Evolutionary conservation across 2,888 invertebrate species (phyloP), one percentile per base, ranked within the genome.

Genomic region (Hirudinaria manillensis): DNA sequence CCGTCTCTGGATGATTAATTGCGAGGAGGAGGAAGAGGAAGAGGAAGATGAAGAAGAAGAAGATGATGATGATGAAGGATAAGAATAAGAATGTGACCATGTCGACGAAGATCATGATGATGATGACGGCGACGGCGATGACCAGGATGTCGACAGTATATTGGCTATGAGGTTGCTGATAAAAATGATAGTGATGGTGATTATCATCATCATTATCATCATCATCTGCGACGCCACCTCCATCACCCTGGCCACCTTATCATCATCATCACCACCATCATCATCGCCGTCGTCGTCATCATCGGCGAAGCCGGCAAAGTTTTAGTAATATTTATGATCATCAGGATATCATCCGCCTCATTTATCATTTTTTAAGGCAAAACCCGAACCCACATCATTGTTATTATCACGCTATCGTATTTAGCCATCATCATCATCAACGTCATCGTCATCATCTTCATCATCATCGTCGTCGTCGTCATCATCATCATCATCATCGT

Each of bases 191-290:
- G n/a, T 7, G 67, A 73, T n/a, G 70, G 73, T 38, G 38, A 70
- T 71, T 76, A 36, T 74, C 89, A 89, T 0, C 51, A 27, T 72
- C 61, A 61, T 56, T 29, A 74, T 74, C 74, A 74, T 29, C 66
- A 13, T 68, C 68, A 36, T 74, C 74, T 27, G 68, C 74, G n/a
- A 68, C 68, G 34, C 68, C 68, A 51, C 70, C 55, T 34, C 53
- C 75, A 70, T 75, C 75, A 70, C 55, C 70, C 70, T 70, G 32
- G 51, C 53, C 75, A 53, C 55, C 75, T 45, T 61, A 56, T 75
- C 72, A 56, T 68, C 75, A 73, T 75, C 75, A 73, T 74, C 76
- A 72, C 73, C 72, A 72, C 36, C 72, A 76, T 90, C 90, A 88
- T 73, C 75, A 51, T 75, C 75, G 45, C 45, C 73, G 34, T 34